Evolutionary conservation across 2,113 vertebrate species (phyloP).

Genomic region (Suricata suricatta): DNA sequence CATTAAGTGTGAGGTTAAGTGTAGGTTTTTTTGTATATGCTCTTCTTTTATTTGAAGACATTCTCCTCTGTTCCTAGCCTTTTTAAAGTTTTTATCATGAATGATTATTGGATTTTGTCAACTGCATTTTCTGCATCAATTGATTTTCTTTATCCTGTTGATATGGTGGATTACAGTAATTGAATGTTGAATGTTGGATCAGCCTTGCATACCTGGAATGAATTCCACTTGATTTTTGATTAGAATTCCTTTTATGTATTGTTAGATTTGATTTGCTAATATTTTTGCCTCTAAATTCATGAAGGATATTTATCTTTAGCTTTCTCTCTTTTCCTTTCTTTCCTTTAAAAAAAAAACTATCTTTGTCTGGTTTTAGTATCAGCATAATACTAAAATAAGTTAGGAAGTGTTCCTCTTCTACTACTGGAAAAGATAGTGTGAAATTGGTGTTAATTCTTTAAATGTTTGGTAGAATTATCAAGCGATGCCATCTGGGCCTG

Average conservation of each 20-base stretch:
- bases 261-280: background rate
- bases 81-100: background rate
- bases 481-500: background rate
- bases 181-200: conserved; percentile 1
- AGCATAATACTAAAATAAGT: background rate
- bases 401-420: background rate
- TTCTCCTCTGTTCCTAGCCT: background rate
- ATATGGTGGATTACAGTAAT: background rate
- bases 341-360: background rate
- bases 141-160: background rate
- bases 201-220: background rate
- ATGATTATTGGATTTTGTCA: background rate
- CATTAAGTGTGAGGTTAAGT: background rate
- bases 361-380: background rate
- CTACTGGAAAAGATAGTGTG: background rate
- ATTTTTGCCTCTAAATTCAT: conserved; percentile 10
- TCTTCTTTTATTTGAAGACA: background rate
- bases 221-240: background rate
- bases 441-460: background rate
- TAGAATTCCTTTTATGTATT: background rate
- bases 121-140: background rate
- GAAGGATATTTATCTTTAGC: background rate
- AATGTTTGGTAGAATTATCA: background rate
- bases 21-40: background rate
- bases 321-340: background rate